Evolutionary conservation across 2,888 invertebrate species (phyloP).

Genomic region (Tachina lurida): DNA sequence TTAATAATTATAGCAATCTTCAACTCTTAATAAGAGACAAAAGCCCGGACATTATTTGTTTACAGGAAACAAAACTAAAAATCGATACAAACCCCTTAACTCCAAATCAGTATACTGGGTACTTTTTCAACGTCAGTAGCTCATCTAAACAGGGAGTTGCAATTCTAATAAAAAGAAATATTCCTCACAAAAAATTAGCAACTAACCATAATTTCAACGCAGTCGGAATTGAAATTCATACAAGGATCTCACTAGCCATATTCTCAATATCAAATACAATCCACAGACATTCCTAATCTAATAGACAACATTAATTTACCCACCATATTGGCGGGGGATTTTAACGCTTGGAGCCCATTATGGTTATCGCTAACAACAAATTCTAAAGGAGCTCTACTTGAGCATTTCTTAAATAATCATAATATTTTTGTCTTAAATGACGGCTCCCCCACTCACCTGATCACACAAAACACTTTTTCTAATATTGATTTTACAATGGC

Average conservation of each 20-base stretch:
- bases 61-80: slow-evolving; percentile 41
- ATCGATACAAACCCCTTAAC: not conserved
- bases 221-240: not conserved
- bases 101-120: slow-evolving; percentile 6
- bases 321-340: slow-evolving; percentile 6
- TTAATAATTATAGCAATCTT: slow-evolving; percentile 22
- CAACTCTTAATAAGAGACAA: slow-evolving; percentile 23
- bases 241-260: not conserved
- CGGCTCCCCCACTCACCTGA: not conserved
- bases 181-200: slow-evolving; percentile 5
- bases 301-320: not conserved
- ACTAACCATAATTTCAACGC: not conserved
- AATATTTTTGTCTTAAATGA: not conserved
- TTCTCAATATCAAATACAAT: not conserved
- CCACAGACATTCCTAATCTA: not conserved
- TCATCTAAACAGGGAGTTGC: slow-evolving; percentile 12
- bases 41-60: slow-evolving; percentile 28
- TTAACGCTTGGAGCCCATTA: slow-evolving; percentile 31
- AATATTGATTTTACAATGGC: slow-evolving; percentile 8
- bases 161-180: slow-evolving; percentile 13
- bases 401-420: not conserved
- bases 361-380: slow-evolving; percentile 2
- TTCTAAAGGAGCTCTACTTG: not conserved
- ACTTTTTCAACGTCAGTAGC: slow-evolving; percentile 25
- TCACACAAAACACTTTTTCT: not conserved